These are phyloP conservation scores for Cynopterus sphinx DNA, from an alignment of 2,797 vertebrate genomes.

Conservation along the genomic window DNA sequence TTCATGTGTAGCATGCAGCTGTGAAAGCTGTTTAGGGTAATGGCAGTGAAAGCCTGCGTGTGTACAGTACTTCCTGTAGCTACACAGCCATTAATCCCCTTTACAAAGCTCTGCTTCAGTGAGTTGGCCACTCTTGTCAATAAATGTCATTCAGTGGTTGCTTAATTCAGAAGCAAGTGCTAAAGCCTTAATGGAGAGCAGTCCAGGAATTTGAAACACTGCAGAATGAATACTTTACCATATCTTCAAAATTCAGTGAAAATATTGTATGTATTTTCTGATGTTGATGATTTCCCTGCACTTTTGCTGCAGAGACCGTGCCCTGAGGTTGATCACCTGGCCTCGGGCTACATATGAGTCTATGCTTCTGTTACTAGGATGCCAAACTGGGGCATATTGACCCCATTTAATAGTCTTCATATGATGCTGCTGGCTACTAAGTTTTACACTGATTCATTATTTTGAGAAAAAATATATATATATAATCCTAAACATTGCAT, in stretches of 20 bases:
- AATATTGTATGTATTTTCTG: not conserved
- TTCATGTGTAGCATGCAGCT: not conserved
- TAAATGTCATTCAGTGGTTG: not conserved
- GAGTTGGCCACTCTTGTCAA: not conserved
- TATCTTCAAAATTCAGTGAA: not conserved
- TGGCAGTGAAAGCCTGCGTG: not conserved
- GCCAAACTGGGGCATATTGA: not conserved
- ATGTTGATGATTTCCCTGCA: not conserved
- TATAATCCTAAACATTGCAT: not conserved
- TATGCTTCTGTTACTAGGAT: not conserved
- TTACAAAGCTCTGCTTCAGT: not conserved
- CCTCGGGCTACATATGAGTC: not conserved
- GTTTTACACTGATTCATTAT: not conserved
- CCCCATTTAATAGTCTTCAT: not conserved
- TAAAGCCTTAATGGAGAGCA: not conserved
- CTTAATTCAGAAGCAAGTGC: not conserved
- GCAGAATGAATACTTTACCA: not conserved
- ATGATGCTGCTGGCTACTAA: not conserved
- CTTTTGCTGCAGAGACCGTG: not conserved
- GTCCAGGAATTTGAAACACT: not conserved
- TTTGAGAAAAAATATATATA: slow-evolving; percentile 2
- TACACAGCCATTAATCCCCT: not conserved
- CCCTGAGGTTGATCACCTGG: not conserved
- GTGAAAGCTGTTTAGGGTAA: not conserved
- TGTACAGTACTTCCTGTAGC: not conserved